Evolutionary conservation across 1,140 invertebrate genomes (phyloP), one percentile per base, ranked within the genome.

Genomic region (Panagrolaimus sp.): DNA sequence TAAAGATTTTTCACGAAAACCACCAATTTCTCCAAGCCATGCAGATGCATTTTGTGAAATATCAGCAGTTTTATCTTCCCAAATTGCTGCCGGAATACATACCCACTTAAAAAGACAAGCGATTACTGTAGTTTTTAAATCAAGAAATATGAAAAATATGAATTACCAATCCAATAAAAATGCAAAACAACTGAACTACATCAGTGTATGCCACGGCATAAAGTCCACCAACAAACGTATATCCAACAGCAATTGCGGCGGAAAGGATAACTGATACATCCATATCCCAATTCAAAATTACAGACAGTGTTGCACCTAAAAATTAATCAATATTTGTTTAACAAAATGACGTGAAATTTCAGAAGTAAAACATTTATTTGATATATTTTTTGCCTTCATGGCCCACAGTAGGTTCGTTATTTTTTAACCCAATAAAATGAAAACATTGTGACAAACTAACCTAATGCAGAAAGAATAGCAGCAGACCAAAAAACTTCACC

Each of bases 131-230:
- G 9, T 14, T 8, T 8, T 8, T 10, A 43, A 43, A 64, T 64
- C 9, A 43, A 9, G 8, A 48, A 55, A 55, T 48, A 48, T n/a
- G 6, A 7, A 55, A 26, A 55, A n/a, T 55, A 6, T 17, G 72
- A 86, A 88, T 87, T 84, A 89, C 89, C 84, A 98, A 86, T 26
- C 96, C 96, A 76, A 96, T 89, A 85, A 98, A 96, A 82, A 98
- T 98, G 85, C 94, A 97, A 86, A 97, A 94, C 1, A 98, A 88
- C 85, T 98, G 96, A 74, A 98, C 94, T 75, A 98, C 94, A 84
- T 98, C 96, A 1, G 96, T 98, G 83, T 97, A 98, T 0, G 95
- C 95, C 43, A 98, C 96, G 46, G 94, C 92, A 84, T 98, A 98
- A 10, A 98, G 88, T 0, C 96, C 96, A 0, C 96, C 96, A 83